These are phyloP conservation scores for Linnaemya tessellans DNA, from an alignment of 2,888 invertebrate species.

Conservation along the genomic window DNA sequence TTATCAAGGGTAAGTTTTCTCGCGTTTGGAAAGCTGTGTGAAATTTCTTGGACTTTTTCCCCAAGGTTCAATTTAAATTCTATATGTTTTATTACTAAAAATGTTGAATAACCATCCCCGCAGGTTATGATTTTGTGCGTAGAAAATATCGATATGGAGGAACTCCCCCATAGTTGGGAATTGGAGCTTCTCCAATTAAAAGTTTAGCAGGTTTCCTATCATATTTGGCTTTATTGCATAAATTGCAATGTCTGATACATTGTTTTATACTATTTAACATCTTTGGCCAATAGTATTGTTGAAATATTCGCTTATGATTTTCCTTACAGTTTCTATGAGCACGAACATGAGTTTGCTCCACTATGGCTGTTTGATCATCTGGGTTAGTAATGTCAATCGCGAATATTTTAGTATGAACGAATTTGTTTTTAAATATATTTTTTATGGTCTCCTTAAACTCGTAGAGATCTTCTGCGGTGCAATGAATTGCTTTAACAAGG, in stretches of 20 bases:
- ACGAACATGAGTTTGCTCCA: constrained; percentile 37
- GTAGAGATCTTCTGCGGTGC: constrained; percentile 48
- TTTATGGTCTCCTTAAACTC: constrained; percentile 50
- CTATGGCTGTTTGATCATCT: constrained; percentile 50
- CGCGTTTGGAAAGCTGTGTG: constrained; percentile 2
- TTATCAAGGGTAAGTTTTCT: constrained; percentile 17
- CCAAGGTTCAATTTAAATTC: constrained; percentile 17
- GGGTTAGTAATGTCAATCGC: constrained; percentile 28
- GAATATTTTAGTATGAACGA: constrained; percentile 27
- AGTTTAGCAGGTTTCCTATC: constrained; percentile 6
- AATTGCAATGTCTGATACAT: constrained; percentile 30
- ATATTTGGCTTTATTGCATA: constrained; percentile 3
- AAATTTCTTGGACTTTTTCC: constrained; percentile 1
- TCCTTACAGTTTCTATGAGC: constrained; percentile 52
- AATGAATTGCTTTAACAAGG: constrained; percentile 56
- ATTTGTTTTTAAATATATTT: constrained; percentile 28
- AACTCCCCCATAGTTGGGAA: constrained; percentile 21
- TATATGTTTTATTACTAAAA: constrained; percentile 20
- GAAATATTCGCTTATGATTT: constrained; percentile 26
- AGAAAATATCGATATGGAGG: constrained; percentile 16
- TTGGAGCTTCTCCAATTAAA: constrained; percentile 18
- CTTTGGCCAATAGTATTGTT: too few species aligned
- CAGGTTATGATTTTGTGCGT: constrained; percentile 35
- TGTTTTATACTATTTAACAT: constrained; percentile 29
- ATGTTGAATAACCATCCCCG: constrained; percentile 31